A percentile compares a stretch with the other conserved stretches of the same genome.
phyloP scores from a whole-genome alignment of 2,113 vertebrate genomes.

The Sturnira hondurensis region DNA sequence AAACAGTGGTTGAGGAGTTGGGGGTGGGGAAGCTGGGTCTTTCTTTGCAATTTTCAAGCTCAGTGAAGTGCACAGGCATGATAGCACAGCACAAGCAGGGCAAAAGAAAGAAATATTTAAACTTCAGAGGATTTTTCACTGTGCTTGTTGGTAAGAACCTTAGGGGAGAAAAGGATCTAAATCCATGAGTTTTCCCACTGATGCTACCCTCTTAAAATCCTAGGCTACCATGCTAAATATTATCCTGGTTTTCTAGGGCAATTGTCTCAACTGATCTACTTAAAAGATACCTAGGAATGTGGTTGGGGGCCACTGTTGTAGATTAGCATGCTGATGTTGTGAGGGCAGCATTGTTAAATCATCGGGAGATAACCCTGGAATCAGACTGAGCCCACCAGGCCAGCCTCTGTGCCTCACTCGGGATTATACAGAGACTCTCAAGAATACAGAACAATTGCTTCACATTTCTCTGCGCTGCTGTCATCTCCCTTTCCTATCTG shows the following conservation, averaged over 20 bases:
- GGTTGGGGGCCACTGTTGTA: constrained; percentile 62
- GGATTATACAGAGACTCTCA: constrained; percentile 59
- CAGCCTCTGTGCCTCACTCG: constrained; percentile 72
- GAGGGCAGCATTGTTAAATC: constrained; percentile 79
- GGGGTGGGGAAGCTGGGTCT: not conserved
- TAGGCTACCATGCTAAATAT: not conserved
- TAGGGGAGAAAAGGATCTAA: not conserved
- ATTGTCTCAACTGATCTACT: constrained; percentile 60
- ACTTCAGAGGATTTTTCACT: constrained; percentile 17
- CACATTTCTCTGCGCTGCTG: constrained; percentile 41
- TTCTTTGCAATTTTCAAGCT: constrained; percentile 44
- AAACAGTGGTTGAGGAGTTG: constrained; percentile 63
- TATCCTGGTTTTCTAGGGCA: constrained; percentile 10
- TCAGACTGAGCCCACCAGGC: constrained; percentile 61
- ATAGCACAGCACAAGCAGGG: not conserved
- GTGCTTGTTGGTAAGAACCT: not conserved
- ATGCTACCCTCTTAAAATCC: not conserved
- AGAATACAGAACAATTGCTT: constrained; percentile 69
- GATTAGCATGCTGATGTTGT: constrained; percentile 76
- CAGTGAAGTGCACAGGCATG: not conserved
- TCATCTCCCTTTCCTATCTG: constrained; percentile 58
- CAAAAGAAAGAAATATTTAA: not conserved
- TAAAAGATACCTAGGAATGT: constrained; percentile 76
- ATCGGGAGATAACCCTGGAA: constrained; percentile 74
- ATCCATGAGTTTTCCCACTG: not conserved